Evolutionary conservation across 2,113 vertebrate genomes (phyloP).

Genomic region (Vulpes ferrilata): DNA sequence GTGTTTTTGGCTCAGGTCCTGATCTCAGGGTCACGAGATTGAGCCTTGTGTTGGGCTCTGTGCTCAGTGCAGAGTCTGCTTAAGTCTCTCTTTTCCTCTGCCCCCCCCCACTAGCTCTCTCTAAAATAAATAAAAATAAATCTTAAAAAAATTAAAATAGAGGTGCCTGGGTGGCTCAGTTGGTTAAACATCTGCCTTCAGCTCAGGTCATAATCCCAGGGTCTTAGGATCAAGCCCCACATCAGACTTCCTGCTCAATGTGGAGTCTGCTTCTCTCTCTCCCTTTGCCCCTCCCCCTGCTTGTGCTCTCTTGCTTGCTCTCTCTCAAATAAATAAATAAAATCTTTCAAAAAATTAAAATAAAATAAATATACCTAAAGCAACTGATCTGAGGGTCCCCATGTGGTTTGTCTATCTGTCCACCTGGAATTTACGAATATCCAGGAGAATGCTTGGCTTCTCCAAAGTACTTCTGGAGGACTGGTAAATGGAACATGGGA

Average conservation of each 20-base stretch:
- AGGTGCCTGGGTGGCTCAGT: not conserved
- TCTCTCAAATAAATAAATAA: not conserved
- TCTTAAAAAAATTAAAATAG: not conserved
- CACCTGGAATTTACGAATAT: not conserved
- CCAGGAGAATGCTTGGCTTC: not conserved
- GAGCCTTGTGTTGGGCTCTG: too few relatives aligned
- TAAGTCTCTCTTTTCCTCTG: too few relatives aligned
- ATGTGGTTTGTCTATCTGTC: not conserved
- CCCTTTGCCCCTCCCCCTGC: not conserved
- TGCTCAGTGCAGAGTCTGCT: too few relatives aligned
- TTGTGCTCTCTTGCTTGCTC: not conserved
- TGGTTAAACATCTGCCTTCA: not conserved
- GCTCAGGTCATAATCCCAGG: not conserved
- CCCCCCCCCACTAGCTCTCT: too few relatives aligned
- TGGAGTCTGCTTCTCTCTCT: not conserved
- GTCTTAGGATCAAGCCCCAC: not conserved
- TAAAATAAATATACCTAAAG: slow-evolving; percentile 42
- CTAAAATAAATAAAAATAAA: too few relatives aligned
- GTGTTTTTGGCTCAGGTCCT: too few relatives aligned
- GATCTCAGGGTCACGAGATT: too few relatives aligned
- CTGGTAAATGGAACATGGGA: not conserved
- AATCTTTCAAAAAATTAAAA: not conserved
- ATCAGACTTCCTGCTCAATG: not conserved
- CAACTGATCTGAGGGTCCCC: not conserved
- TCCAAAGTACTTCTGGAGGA: not conserved